Base-by-base conservation (phyloP, 2,888 invertebrate genomes). In the Coecobrya sp. region DNA sequence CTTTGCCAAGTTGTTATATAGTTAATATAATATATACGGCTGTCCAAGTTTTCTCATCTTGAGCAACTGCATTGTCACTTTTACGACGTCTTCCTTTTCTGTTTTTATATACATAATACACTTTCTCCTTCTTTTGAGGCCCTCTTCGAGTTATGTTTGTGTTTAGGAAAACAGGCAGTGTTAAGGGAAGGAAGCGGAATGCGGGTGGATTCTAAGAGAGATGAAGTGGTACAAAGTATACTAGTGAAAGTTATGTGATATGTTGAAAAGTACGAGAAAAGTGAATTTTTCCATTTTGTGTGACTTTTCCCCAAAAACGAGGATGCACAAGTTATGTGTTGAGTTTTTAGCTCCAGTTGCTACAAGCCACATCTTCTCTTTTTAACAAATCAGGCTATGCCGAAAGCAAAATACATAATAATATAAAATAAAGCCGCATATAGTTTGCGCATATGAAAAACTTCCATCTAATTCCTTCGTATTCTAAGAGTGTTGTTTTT, bases 241-340 rank as follows among this genome's bases (percentile, higher is more conserved):
- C 59, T 81, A 27, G 36, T 30, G 81, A 65, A 90, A 90, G 90
- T 90, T 90, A 62, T 76, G 59, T 85, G 85, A 76, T 59, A 90
- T 76, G 84, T 49, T 76, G 84, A 85, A 85, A 76, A 84, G 62
- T 42, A 65, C 81, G 81, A 30, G 70, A 25, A 86, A 86, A 91
- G 91, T 86, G 86, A 91, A 86, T 86, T 86, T 81, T 81, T 86
- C 27, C 65, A 68, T 85, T 91, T 91, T 65, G 65, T 86, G 86
- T 87, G 87, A 91, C 91, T 87, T 87, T 62, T 45, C 11, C 45
- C 19, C 42, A 30, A 27, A 59, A 76, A 36, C 22, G n/a, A 25
- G 30, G 49, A 65, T 45, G 79, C 36, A 88, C 25, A 62, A 70
- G 49, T 65, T 65, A 5, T 82, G 27, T 55, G 81, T 62, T 59